phyloP scores from a whole-genome alignment of 1,140 invertebrate species.

The Caenorhabditis latens region DNA sequence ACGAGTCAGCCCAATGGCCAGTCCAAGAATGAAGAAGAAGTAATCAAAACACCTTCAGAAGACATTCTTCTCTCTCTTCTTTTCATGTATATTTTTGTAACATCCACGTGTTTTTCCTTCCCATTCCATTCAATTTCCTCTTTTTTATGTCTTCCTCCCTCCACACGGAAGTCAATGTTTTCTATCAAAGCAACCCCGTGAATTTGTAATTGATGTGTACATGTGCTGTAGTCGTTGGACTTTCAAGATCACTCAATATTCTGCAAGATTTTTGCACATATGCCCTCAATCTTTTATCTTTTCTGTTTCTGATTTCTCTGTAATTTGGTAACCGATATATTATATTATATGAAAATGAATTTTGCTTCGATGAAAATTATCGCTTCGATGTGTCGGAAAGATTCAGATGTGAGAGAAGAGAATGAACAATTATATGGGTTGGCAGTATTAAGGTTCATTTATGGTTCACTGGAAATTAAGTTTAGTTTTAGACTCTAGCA shows the following conservation, averaged over 20 bases:
- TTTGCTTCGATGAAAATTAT: no score
- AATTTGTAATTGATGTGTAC: conserved; percentile 45
- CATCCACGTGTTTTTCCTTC: not conserved
- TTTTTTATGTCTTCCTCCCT: not conserved
- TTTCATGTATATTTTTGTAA: not conserved
- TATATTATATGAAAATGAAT: conserved; percentile 6
- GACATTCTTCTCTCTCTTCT: not conserved
- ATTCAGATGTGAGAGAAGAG: no score
- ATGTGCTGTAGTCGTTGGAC: conserved; percentile 7
- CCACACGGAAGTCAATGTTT: not conserved
- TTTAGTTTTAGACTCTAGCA: no score
- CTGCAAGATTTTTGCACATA: conserved; percentile 22
- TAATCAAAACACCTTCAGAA: not conserved
- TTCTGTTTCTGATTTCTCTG: not conserved
- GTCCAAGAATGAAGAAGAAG: conserved; percentile 40
- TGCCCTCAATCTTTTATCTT: not conserved
- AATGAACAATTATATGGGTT: no score
- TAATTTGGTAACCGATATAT: not conserved
- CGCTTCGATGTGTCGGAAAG: no score
- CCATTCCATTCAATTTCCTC: not conserved
- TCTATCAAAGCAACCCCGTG: not conserved
- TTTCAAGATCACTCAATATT: conserved; percentile 1
- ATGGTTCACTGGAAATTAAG: no score
- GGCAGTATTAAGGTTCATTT: no score
- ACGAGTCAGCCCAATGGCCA: conserved; percentile 25